Conservation (phyloP, 2,113 vertebrate species). For the Saiga tatarica region DNA sequence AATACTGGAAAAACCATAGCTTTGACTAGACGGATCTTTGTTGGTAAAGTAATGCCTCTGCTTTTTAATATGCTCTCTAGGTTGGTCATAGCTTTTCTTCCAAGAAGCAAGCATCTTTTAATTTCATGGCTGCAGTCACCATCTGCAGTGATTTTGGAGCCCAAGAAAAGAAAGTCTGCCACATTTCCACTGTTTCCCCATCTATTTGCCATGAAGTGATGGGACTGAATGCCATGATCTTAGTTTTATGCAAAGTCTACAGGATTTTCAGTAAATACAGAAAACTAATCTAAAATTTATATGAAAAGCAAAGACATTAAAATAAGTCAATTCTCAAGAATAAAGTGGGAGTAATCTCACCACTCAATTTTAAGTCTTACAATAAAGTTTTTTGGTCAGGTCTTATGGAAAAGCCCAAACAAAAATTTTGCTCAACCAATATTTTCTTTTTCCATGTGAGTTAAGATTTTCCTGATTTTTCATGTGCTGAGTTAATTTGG, state of each 20-base stretch:
- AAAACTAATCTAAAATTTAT: neutral
- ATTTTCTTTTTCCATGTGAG: neutral
- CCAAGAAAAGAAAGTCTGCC: neutral
- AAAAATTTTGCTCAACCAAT: neutral
- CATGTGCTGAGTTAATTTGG: neutral
- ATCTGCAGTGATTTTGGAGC: neutral
- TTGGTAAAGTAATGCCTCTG: neutral
- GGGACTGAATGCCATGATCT: neutral
- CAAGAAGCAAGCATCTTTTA: neutral
- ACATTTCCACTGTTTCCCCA: neutral
- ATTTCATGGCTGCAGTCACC: neutral
- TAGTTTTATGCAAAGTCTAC: neutral
- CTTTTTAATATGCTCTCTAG: neutral
- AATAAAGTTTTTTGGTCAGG: neutral
- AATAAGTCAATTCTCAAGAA: neutral
- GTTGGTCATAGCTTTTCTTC: neutral
- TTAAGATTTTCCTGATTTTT: neutral
- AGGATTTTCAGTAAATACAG: neutral
- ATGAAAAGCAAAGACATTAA: neutral
- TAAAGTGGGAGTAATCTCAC: neutral
- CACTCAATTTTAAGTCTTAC: neutral
- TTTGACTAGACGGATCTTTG: neutral
- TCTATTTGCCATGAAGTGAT: neutral
- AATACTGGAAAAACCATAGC: neutral
- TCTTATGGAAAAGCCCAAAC: rapidly evolving